Conservation (phyloP, 2,888 invertebrate genomes). For the Salticus scenicus region DNA sequence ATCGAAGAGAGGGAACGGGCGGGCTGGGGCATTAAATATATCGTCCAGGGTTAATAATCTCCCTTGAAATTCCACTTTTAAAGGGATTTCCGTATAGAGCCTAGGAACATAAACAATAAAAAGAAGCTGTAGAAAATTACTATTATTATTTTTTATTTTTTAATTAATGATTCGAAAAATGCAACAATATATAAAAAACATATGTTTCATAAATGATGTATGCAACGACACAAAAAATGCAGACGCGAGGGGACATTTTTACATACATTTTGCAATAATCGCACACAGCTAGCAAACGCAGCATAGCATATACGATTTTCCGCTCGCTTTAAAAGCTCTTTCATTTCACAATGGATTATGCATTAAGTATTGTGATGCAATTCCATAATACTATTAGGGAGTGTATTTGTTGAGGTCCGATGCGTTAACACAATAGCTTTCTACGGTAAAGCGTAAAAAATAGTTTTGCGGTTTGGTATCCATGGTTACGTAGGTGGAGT, state of each 20-base stretch:
- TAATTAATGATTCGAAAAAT: too few relatives aligned
- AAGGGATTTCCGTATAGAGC: too few relatives aligned
- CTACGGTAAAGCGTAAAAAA: constrained; percentile 33
- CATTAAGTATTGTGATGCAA: constrained; percentile 54
- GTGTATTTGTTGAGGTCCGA: constrained; percentile 48
- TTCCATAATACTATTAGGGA: constrained; percentile 23
- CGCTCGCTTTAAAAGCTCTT: background rate
- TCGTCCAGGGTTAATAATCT: too few relatives aligned
- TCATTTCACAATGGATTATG: constrained; percentile 47
- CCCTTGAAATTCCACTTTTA: too few relatives aligned
- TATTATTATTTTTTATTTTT: too few relatives aligned
- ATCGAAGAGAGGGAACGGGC: too few relatives aligned
- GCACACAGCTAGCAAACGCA: background rate
- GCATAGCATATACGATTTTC: background rate
- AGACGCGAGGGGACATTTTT: background rate
- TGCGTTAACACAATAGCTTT: constrained; percentile 52
- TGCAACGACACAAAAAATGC: too few relatives aligned
- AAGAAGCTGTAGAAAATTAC: too few relatives aligned
- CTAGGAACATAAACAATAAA: too few relatives aligned
- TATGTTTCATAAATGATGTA: too few relatives aligned
- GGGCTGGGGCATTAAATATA: too few relatives aligned
- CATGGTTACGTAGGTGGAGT: constrained; percentile 47
- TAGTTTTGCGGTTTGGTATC: constrained; percentile 45
- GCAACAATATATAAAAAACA: too few relatives aligned
- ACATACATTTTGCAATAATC: background rate